These are phyloP conservation scores for Cydia splendana DNA, from an alignment of 1,140 invertebrate species.

Conservation along the genomic window DNA sequence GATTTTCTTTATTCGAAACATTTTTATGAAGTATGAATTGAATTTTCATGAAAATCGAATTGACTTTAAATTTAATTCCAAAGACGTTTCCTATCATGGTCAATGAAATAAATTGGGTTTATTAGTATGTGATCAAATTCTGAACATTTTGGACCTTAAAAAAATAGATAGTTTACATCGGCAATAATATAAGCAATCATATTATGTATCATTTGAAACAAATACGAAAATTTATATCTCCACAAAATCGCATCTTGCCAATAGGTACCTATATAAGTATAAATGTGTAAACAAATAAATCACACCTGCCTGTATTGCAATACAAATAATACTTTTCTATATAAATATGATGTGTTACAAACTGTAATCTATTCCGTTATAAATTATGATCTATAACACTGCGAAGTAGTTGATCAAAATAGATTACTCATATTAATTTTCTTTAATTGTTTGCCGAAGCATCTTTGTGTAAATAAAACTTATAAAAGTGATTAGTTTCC, in stretches of 20 bases:
- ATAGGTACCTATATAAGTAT: background rate
- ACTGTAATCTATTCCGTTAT: constrained; percentile 7
- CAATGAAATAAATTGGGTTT: constrained; percentile 12
- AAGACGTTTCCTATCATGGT: background rate
- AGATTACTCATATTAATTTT: background rate
- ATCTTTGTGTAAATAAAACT: constrained; percentile 20
- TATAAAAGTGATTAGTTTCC: constrained; percentile 7
- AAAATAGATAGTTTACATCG: background rate
- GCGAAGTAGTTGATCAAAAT: background rate
- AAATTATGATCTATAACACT: too few species aligned
- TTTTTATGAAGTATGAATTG: background rate
- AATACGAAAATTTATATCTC: background rate
- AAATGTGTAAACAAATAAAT: background rate
- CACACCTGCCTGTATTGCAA: background rate
- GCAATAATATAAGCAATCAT: background rate
- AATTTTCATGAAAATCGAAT: constrained; percentile 13
- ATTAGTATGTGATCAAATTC: background rate
- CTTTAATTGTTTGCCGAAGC: background rate
- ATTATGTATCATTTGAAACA: background rate
- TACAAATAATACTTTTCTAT: background rate
- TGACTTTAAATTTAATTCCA: constrained; percentile 23
- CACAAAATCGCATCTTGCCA: constrained; percentile 21
- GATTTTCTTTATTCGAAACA: constrained; percentile 25
- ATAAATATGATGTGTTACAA: background rate
- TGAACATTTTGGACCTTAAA: background rate